Evolutionary conservation across 1,140 invertebrate species (phyloP), one percentile per base, ranked within the genome.

Genomic region (Drosophila kikkawai): DNA sequence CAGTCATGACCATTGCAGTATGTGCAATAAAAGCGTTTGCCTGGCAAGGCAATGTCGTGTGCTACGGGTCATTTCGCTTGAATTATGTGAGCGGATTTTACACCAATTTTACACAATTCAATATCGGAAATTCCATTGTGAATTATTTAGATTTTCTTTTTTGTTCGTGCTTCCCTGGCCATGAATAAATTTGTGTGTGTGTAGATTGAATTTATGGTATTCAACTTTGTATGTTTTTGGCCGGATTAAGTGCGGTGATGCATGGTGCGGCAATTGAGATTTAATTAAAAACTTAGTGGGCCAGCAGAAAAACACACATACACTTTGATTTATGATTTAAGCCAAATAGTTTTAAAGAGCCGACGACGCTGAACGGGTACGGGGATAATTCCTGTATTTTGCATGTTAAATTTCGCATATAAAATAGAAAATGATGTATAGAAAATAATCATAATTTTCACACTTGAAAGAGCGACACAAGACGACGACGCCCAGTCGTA

Each of bases 371-470:
- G 41, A 19, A 19, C 13, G 42, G 42, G 9, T 13, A n/a, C 7
- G 39, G 22, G 36, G 8, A 59, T 73, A 73, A 53, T 48, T 51
- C 39, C 37, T 73, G 29, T 57, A 78, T 70, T 79, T 83, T 80
- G 50, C 80, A 77, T 76, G 70, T 61, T 82, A 73, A 73, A 86
- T 87, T 76, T 86, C 53, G 44, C 57, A 48, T 73, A 78, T 67
- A 61, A 71, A 60, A 66, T 34, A 47, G 36, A 77, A 86, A 79
- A 86, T 69, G 66, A 79, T 71, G 29, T 82, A 75, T 80, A 75
- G 44, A 57, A 80, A 63, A 88, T 85, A 85, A 90, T 90, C 85
- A 91, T 90, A 90, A 90, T 90, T 90, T 90, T 90, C 85, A 90
- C 85, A 90, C 85, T 85, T 71, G 79, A 88, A 85, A 79, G 77